Conservation (phyloP, 2,797 vertebrate species). For the Hippocampus kuda region DNA sequence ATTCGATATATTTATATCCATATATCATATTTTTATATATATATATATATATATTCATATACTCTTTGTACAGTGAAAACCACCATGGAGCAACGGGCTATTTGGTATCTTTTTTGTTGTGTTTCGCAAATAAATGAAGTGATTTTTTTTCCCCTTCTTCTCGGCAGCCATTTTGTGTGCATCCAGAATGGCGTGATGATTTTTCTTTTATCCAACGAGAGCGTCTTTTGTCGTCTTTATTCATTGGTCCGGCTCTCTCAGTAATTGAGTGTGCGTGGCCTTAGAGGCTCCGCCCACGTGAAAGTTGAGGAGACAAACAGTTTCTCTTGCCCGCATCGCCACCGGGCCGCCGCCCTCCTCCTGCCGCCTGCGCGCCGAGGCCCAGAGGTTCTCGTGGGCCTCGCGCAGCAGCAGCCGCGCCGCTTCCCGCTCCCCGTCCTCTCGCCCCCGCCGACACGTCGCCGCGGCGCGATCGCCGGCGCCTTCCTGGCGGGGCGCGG, state of each 20-base stretch:
- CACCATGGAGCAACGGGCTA: slow-evolving; percentile 73
- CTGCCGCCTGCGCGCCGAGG: slow-evolving; percentile 54
- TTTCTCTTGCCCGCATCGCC: slow-evolving; percentile 53
- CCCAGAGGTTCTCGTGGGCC: slow-evolving; percentile 62
- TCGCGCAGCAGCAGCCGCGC: slow-evolving; percentile 56
- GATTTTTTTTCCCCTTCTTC: slow-evolving; percentile 35
- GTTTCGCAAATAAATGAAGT: slow-evolving; percentile 61
- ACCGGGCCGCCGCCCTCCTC: slow-evolving; percentile 36
- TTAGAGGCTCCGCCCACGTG: slow-evolving; percentile 37
- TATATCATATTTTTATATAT: slow-evolving; percentile 61
- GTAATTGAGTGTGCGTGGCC: slow-evolving; percentile 62
- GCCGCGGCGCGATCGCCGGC: neutral
- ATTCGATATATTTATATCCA: slow-evolving; percentile 74
- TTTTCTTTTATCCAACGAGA: slow-evolving; percentile 23
- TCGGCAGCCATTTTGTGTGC: slow-evolving; percentile 18
- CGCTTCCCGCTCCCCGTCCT: slow-evolving; percentile 35
- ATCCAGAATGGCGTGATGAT: slow-evolving; percentile 1
- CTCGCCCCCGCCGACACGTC: neutral
- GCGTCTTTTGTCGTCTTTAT: slow-evolving; percentile 20
- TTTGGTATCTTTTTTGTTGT: slow-evolving; percentile 73
- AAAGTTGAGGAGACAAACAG: slow-evolving; percentile 66
- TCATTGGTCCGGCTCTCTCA: slow-evolving; percentile 67
- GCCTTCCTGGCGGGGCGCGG: neutral
- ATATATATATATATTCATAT: slow-evolving; percentile 60
- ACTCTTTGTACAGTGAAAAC: slow-evolving; percentile 76